Conservation (phyloP, 1,140 invertebrate genomes). For the Aphis gossypii region DNA sequence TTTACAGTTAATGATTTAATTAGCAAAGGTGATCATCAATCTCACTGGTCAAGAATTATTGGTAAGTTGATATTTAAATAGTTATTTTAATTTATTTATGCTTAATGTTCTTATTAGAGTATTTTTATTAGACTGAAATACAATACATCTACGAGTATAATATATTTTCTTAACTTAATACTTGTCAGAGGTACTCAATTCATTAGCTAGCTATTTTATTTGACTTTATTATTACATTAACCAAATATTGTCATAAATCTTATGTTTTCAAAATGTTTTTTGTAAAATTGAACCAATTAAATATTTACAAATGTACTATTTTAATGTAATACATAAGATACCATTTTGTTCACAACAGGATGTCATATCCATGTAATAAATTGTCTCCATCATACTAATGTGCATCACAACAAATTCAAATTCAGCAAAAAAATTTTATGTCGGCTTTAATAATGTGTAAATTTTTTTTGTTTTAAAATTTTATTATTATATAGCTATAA, state of each 20-base stretch:
- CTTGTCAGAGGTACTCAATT: background rate
- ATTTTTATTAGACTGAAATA: background rate
- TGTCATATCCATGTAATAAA: too few relatives aligned
- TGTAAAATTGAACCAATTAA: background rate
- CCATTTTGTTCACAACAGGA: background rate
- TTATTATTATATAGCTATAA: too few relatives aligned
- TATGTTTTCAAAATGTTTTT: background rate
- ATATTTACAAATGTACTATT: too few relatives aligned
- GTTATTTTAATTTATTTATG: background rate
- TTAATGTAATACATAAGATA: too few relatives aligned
- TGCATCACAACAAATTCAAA: too few relatives aligned
- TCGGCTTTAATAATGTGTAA: too few relatives aligned
- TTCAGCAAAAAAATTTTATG: too few relatives aligned
- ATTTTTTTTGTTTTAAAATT: too few relatives aligned
- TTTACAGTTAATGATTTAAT: constrained; percentile 37
- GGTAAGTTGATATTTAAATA: constrained; percentile 29
- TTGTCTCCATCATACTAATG: too few relatives aligned
- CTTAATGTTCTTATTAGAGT: background rate
- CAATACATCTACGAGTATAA: background rate
- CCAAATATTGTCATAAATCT: background rate
- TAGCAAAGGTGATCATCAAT: background rate
- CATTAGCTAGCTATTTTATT: too few relatives aligned
- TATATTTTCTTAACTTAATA: background rate
- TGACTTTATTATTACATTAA: too few relatives aligned
- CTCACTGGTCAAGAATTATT: background rate